A percentile compares a stretch with the other conserved stretches of the same genome.
Conservation (phyloP, 2,888 invertebrate species). For the Crematogaster levior region DNA sequence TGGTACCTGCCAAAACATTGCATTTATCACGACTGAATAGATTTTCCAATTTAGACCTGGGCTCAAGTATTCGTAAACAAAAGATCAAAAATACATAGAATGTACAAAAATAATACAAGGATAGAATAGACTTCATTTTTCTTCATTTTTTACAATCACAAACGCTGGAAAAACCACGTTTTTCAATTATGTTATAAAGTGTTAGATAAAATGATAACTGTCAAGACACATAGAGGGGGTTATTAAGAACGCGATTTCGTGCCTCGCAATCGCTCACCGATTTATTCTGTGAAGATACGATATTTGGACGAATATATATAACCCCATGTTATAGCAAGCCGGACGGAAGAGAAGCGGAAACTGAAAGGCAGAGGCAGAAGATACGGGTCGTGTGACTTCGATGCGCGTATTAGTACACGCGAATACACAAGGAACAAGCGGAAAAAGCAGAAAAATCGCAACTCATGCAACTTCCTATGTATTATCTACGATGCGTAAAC, state of each 20-base stretch:
- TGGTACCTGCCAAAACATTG: conserved; percentile 26
- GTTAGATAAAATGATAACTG: background rate
- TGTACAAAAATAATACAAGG: background rate
- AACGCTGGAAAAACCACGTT: background rate
- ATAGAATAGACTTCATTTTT: background rate
- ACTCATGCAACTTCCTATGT: conserved; percentile 5
- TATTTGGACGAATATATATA: background rate
- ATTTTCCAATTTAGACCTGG: conserved; percentile 14
- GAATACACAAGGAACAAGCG: conserved; percentile 15
- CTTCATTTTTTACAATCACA: background rate
- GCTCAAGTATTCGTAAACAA: background rate
- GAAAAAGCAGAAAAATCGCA: conserved; percentile 32
- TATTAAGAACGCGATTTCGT: background rate
- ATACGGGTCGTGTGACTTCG: conserved; percentile 28
- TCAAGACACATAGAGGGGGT: background rate
- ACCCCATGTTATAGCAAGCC: conserved; percentile 2
- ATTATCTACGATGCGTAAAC: background rate
- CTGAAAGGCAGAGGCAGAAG: conserved; percentile 17
- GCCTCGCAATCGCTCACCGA: conserved; percentile 5
- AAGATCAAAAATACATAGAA: background rate
- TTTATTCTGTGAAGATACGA: background rate
- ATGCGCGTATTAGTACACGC: conserved; percentile 35
- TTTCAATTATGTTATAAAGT: background rate
- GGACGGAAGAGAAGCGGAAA: conserved; percentile 24
- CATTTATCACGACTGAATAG: conserved; percentile 11